These are phyloP conservation scores for Melanotaenia trifasciata DNA, from an alignment of 2,797 vertebrate genomes.

Conservation along the genomic window DNA sequence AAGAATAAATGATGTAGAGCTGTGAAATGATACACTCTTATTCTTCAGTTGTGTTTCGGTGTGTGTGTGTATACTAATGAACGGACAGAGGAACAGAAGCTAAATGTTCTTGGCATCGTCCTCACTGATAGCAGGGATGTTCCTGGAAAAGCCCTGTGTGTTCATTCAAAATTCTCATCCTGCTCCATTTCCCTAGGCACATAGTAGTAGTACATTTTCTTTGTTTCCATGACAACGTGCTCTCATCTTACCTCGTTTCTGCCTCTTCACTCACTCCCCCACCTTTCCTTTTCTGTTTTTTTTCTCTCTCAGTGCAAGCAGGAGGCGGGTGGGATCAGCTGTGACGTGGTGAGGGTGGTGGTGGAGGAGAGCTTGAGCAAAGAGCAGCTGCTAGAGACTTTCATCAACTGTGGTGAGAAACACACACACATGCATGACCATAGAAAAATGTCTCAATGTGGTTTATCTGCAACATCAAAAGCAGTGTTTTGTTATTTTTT, in stretches of 20 bases:
- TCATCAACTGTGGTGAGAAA: constrained; percentile 89
- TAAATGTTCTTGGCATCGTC: background rate
- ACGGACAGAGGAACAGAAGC: background rate
- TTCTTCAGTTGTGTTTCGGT: background rate
- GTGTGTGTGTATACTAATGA: background rate
- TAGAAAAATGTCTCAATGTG: background rate
- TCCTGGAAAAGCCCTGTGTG: constrained; percentile 49
- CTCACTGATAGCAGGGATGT: background rate
- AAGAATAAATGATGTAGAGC: background rate
- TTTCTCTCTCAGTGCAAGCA: constrained; percentile 87
- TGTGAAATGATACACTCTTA: background rate
- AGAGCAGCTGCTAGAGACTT: constrained; percentile 91
- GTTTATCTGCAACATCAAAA: no score
- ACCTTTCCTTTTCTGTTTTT: background rate
- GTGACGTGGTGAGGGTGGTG: constrained; percentile 90
- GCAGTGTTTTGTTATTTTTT: no score
- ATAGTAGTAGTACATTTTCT: constrained; percentile 47
- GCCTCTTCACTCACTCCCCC: background rate
- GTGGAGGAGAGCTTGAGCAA: constrained; percentile 90
- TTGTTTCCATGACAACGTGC: constrained; percentile 74
- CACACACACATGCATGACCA: background rate
- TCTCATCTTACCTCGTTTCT: constrained; percentile 31
- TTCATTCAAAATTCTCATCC: constrained; percentile 53
- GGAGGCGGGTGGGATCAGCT: constrained; percentile 85
- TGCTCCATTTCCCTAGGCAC: constrained; percentile 23